Conservation (phyloP, 2,797 vertebrate genomes). For the Pogoniulus pusillus region DNA sequence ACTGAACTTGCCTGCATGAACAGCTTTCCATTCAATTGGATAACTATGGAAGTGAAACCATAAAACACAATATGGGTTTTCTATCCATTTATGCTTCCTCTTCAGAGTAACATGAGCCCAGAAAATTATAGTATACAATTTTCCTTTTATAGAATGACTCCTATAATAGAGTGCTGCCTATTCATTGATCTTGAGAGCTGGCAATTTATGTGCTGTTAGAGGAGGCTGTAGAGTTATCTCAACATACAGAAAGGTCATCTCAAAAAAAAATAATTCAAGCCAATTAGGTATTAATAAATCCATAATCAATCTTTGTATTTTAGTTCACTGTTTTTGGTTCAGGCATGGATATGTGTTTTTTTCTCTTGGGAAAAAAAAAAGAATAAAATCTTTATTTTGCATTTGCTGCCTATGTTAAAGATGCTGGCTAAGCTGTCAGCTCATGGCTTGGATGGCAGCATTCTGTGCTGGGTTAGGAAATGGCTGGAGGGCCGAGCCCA, state of each 20-base stretch:
- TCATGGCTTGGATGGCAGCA: too few species aligned
- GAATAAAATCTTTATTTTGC: background rate
- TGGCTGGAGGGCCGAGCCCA: too few species aligned
- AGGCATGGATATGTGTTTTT: background rate
- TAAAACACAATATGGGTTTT: slow-evolving; percentile 30
- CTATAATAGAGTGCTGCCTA: background rate
- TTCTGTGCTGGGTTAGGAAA: too few species aligned
- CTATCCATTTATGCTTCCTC: slow-evolving; percentile 25
- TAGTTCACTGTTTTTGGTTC: background rate
- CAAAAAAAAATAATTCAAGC: background rate
- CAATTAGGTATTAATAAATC: background rate
- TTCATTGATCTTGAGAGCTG: slow-evolving; percentile 28
- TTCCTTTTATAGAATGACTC: slow-evolving; percentile 21
- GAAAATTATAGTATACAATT: slow-evolving; percentile 45
- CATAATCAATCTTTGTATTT: background rate
- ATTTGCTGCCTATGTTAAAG: too few species aligned
- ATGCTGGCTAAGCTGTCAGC: too few species aligned
- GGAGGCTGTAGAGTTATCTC: background rate
- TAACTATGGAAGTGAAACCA: slow-evolving; percentile 21
- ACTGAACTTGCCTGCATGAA: slow-evolving; percentile 28
- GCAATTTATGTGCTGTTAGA: background rate
- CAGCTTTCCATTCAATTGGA: slow-evolving; percentile 31
- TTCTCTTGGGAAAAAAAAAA: background rate
- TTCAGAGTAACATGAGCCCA: slow-evolving; percentile 3
- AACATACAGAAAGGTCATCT: background rate